Base-by-base conservation (phyloP, 1,140 invertebrate species). In the Apis florea region DNA sequence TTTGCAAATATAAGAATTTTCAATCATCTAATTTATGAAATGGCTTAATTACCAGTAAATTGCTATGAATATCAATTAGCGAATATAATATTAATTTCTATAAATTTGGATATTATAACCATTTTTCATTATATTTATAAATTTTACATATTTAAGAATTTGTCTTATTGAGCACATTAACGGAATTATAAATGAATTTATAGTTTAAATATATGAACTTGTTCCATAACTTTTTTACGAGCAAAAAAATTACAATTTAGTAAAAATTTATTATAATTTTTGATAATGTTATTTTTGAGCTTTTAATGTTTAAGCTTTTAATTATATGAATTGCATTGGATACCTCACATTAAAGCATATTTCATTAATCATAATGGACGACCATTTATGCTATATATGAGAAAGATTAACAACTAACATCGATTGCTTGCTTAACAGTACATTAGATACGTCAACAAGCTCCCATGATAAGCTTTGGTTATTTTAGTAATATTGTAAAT, bases 361-460 rank as follows among this genome's bases (percentile, higher is more conserved):
- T 40, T 91, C 89, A 93, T 86, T 93, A 92, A 87, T 90, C 84
- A 85, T 91, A 93, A 89, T 92, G 90, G 91, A 93, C 89, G 91
- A 92, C 86, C 86, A 91, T 91, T 91, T 90, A 93, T 89, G 88
- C 87, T 93, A 92, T 90, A 88, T 89, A 92, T 86, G 90, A 91
- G 90, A 87, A 92, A 89, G 86, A 91, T 91, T 92, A 92, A 92
- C 90, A 88, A 91, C 91, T 93, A 93, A 93, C 91, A 92, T 91
- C 88, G 85, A 93, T 89, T 91, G 91, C 87, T 89, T 86, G 87
- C 85, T 91, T 91, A 90, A 89, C 85, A 67, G 81, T 88, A 88
- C 75, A 83, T 89, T 91, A 90, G 84, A 90, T 91, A 89, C 80
- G 87, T 84, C 63, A 85, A 87, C 75, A 90, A 90, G 88, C 83